Percentiles rank a stretch among this genome's conserved stretches.
phyloP scores from a whole-genome alignment of 2,888 invertebrate species.

The Shargacucullia verbasci region DNA sequence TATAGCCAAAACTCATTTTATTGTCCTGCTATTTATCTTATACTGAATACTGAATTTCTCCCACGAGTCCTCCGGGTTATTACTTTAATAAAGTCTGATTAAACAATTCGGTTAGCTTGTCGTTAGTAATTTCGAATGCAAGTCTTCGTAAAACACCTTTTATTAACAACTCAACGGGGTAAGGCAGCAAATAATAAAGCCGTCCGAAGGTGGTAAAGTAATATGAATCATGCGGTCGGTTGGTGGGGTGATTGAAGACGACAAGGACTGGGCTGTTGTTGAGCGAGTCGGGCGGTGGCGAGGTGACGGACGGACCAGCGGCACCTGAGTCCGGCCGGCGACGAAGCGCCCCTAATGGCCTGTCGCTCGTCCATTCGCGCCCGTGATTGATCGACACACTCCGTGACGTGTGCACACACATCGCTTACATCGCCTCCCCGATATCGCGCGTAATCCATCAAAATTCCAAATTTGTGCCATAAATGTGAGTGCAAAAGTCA shows the following conservation, averaged over 20 bases:
- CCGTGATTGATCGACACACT: constrained; percentile 86
- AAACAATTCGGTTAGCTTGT: neutral
- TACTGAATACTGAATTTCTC: constrained; percentile 42
- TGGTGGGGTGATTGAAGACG: constrained; percentile 71
- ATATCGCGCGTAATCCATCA: constrained; percentile 82
- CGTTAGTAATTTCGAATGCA: constrained; percentile 1
- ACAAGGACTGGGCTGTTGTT: constrained; percentile 60
- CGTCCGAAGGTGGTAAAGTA: constrained; percentile 36
- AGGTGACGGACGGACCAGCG: constrained; percentile 59
- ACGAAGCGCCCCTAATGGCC: constrained; percentile 82
- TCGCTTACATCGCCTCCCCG: constrained; percentile 75
- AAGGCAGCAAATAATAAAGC: constrained; percentile 44
- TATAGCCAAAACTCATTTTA: constrained; percentile 60
- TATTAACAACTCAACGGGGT: constrained; percentile 11
- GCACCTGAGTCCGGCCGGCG: constrained; percentile 75
- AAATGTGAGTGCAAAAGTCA: constrained; percentile 56
- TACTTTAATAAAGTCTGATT: constrained; percentile 19
- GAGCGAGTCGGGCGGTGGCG: constrained; percentile 42
- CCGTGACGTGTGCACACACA: constrained; percentile 79
- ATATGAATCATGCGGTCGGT: constrained; percentile 67
- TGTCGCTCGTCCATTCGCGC: constrained; percentile 84
- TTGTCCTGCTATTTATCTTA: constrained; percentile 61
- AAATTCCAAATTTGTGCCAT: constrained; percentile 68
- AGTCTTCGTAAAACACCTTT: neutral
- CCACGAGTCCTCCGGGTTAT: constrained; percentile 7